Evolutionary conservation across 2,888 invertebrate species (phyloP), one percentile per base, ranked within the genome.

Genomic region (Neria commutata): DNA sequence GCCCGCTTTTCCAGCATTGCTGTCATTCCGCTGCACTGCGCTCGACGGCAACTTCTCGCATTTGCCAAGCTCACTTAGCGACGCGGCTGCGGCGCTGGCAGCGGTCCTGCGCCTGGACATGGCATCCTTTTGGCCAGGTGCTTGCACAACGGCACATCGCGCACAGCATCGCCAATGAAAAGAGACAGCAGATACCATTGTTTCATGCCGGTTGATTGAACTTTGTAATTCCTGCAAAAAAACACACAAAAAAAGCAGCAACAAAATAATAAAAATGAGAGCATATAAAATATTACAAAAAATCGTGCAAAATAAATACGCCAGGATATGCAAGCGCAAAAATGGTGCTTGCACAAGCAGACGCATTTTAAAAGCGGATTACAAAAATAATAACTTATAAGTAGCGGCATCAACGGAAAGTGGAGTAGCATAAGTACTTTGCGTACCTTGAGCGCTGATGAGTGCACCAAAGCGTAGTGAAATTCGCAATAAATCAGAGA

Each of bases 151-250:
- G 86, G 87, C 14, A 91, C 89, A 57, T 92, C 92, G 17, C 89
- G 90, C 61, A 93, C 88, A 74, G 92, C 91, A 82, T 94, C 91
- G 25, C 93, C 93, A 58, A 94, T 84, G 82, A 93, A 93, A 63
- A 93, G 91, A 76, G 92, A 93, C 65, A 93, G 86, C 34, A 94
- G 84, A 81, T 92, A 93, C 83, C 89, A 89, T 83, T 93, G 91
- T 80, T 92, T 90, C 75, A 87, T 87, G 69, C 87, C 87, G 68
- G 89, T 88, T 34, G 89, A 86, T 50, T 91, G 90, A 54, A 86
- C 84, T 81, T 90, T 91, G 85, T 92, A 92, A 73, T 90, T 89
- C 72, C 92, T 93, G 86, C 29, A 56, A 62, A 60, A 55, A 60
- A 55, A 51, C n/a, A 40, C 46, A 47, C 26, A 54, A 49, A 58